Conservation (phyloP, 2,797 vertebrate genomes). For the Parotocinclus haroldoi region DNA sequence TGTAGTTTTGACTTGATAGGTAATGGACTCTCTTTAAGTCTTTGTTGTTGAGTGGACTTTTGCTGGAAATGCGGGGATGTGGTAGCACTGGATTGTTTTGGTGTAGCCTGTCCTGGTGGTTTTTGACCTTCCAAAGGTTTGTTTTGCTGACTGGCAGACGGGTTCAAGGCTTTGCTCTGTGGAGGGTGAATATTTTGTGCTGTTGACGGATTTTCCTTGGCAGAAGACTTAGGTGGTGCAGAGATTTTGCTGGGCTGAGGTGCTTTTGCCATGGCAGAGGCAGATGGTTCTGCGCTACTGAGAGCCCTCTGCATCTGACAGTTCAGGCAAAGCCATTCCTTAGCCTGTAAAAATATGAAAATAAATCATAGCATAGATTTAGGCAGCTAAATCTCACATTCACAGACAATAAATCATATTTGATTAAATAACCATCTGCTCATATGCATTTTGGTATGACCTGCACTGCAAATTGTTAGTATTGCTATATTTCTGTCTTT, state of each 20-base stretch:
- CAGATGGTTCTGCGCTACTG: constrained; percentile 67
- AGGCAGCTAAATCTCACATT: no score
- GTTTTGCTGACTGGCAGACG: constrained; percentile 58
- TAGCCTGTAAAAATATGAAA: constrained; percentile 53
- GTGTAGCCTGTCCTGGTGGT: constrained; percentile 45
- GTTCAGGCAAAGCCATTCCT: constrained; percentile 89
- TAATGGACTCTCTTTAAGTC: constrained; percentile 14
- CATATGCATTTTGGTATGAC: no score
- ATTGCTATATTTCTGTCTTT: no score
- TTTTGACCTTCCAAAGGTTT: constrained; percentile 59
- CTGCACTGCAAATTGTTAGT: no score
- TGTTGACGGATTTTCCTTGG: constrained; percentile 28
- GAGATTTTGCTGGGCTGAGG: constrained; percentile 54
- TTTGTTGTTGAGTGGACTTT: constrained; percentile 23
- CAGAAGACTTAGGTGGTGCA: constrained; percentile 32
- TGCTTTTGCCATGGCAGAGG: constrained; percentile 55
- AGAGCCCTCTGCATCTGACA: constrained; percentile 94
- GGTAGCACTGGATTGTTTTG: constrained; percentile 45
- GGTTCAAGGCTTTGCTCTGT: constrained; percentile 40
- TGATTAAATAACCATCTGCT: no score
- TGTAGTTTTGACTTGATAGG: constrained; percentile 34
- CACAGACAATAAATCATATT: no score
- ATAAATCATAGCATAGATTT: background rate
- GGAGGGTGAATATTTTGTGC: constrained; percentile 48
- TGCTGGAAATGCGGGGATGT: constrained; percentile 20